Percentiles rank a stretch among this genome's conserved stretches.
Conservation (phyloP, 2,797 vertebrate genomes). For the Vespertilio murinus region DNA sequence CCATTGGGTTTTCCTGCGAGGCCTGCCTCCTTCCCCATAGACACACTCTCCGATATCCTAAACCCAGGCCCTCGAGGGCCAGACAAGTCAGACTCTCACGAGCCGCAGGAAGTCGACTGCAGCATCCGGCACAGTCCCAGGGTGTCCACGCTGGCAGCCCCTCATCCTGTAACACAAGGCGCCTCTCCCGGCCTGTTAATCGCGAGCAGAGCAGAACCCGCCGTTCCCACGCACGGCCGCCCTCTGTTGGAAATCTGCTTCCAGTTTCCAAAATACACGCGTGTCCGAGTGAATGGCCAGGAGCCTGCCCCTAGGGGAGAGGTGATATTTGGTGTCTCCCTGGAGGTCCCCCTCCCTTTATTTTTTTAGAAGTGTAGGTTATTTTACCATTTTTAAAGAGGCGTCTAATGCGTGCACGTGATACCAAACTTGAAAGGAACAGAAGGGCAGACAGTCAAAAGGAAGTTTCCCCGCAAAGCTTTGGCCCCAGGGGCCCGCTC, state of each 20-base stretch:
- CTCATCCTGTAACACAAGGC: background rate
- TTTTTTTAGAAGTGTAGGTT: background rate
- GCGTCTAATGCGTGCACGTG: background rate
- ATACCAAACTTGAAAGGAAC: background rate
- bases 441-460: background rate
- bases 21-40: background rate
- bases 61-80: background rate
- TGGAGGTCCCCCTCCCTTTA: background rate
- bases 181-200: background rate
- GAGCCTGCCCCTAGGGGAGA: no score
- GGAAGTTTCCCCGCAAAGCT: background rate
- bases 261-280: background rate
- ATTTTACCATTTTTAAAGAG: background rate
- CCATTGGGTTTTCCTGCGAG: fast-evolving
- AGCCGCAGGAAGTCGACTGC: fast-evolving
- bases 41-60: background rate
- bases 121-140: fast-evolving
- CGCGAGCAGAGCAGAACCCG: fast-evolving
- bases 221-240: background rate
- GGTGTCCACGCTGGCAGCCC: background rate
- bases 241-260: background rate
- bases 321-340: background rate
- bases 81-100: background rate
- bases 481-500: background rate
- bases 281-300: fast-evolving